phyloP scores from a whole-genome alignment of 2,797 vertebrate genomes.

The Leptoclinus maculatus region DNA sequence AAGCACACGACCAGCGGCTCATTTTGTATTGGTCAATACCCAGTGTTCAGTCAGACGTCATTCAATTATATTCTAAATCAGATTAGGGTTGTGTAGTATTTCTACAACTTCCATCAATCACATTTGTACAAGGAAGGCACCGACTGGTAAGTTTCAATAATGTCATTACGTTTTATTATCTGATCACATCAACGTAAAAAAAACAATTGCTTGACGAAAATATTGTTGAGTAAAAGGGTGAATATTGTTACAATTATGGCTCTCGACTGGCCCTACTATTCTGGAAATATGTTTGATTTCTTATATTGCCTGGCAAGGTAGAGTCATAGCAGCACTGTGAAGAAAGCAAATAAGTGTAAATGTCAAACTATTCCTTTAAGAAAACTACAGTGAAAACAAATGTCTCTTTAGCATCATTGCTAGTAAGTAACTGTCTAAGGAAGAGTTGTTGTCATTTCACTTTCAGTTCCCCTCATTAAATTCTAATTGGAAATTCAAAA shows the following conservation, averaged over 20 bases:
- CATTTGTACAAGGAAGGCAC: background rate
- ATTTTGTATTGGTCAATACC: background rate
- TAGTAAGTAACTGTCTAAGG: background rate
- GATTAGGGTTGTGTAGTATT: background rate
- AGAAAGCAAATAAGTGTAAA: background rate
- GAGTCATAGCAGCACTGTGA: background rate
- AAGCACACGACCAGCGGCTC: background rate
- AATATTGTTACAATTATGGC: background rate
- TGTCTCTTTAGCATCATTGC: conserved; percentile 2
- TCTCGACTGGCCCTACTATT: background rate
- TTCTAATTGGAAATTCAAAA: conserved; percentile 29
- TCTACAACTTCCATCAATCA: background rate
- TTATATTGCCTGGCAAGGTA: background rate
- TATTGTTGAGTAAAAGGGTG: background rate
- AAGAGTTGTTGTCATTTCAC: conserved; percentile 23
- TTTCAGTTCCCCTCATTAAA: conserved; percentile 24
- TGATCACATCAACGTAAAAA: background rate
- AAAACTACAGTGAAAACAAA: background rate
- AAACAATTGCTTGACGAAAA: background rate
- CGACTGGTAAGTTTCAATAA: background rate
- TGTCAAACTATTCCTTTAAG: background rate
- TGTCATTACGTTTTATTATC: background rate
- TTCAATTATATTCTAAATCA: background rate
- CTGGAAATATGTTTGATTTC: background rate
- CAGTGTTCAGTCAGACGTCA: background rate